phyloP scores from a whole-genome alignment of 1,140 invertebrate genomes.

The Batillaria attramentaria region DNA sequence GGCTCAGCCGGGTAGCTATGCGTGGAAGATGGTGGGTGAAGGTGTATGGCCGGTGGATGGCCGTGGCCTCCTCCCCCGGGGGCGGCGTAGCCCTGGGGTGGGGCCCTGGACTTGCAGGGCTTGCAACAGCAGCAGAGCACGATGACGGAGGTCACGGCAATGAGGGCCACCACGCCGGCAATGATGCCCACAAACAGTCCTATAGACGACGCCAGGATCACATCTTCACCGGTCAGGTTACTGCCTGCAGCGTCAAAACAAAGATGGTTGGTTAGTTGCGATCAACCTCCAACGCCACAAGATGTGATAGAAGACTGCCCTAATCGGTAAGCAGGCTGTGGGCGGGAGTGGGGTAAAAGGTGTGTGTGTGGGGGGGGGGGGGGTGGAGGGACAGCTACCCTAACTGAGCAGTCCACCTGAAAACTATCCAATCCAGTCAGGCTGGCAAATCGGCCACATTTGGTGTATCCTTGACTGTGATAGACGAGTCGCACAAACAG shows the following conservation, averaged over 20 bases:
- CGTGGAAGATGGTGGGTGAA: too few relatives aligned
- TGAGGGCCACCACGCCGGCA: constrained; percentile 30
- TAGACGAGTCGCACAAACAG: too few relatives aligned
- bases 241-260: neutral
- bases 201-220: constrained; percentile 32
- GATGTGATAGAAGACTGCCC: neutral
- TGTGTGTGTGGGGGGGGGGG: neutral
- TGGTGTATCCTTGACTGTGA: too few relatives aligned
- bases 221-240: constrained; percentile 30
- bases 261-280: neutral
- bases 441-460: too few relatives aligned
- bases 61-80: neutral
- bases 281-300: too few relatives aligned
- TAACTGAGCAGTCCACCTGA: too few relatives aligned
- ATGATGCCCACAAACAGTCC: constrained; percentile 37
- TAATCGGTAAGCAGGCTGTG: neutral
- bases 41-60: neutral
- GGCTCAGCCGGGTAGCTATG: constrained; percentile 23
- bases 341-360: neutral
- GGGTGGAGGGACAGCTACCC: neutral
- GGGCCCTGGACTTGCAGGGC: neutral
- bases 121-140: constrained; percentile 39
- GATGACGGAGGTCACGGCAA: constrained; percentile 27
- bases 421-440: too few relatives aligned
- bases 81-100: constrained; percentile 3